Percentiles rank a stretch among this genome's conserved stretches.
Conservation (phyloP, 2,113 vertebrate species). For the Montifringilla adamsi region DNA sequence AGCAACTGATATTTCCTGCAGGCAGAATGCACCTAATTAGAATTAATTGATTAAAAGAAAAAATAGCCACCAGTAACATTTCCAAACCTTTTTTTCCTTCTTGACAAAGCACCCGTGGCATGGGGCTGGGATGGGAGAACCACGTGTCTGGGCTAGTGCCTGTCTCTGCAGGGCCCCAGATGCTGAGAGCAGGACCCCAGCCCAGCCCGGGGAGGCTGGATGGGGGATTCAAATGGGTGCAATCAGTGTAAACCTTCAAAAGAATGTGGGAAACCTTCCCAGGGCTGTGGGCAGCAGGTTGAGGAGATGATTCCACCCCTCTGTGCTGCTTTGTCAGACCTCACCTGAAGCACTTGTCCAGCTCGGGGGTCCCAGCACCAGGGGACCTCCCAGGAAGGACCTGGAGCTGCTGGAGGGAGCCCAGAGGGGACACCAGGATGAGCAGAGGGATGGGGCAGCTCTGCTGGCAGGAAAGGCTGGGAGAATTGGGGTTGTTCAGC, state of each 20-base stretch:
- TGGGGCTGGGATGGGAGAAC: background rate
- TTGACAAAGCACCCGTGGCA: background rate
- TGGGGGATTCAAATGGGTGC: background rate
- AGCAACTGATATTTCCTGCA: constrained; percentile 29
- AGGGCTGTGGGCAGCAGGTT: background rate
- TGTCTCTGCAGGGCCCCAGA: background rate
- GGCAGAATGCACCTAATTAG: constrained; percentile 46
- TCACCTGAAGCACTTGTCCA: background rate
- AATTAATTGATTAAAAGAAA: constrained; percentile 20
- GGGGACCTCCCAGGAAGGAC: background rate
- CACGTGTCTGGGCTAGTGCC: fast-evolving
- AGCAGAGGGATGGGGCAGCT: background rate
- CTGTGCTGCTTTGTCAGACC: background rate
- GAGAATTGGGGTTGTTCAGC: fast-evolving
- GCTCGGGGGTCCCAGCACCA: background rate
- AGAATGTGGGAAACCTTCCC: background rate
- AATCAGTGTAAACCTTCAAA: background rate
- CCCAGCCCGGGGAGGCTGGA: background rate
- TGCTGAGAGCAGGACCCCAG: background rate
- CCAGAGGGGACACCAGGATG: background rate
- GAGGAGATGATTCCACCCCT: background rate
- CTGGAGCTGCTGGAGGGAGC: background rate
- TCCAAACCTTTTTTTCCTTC: background rate
- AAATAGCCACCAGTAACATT: background rate
- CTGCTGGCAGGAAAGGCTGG: background rate